Evolutionary conservation across 2,888 invertebrate species (phyloP), one percentile per base, ranked within the genome.

Genomic region (Sminthurides aquaticus): DNA sequence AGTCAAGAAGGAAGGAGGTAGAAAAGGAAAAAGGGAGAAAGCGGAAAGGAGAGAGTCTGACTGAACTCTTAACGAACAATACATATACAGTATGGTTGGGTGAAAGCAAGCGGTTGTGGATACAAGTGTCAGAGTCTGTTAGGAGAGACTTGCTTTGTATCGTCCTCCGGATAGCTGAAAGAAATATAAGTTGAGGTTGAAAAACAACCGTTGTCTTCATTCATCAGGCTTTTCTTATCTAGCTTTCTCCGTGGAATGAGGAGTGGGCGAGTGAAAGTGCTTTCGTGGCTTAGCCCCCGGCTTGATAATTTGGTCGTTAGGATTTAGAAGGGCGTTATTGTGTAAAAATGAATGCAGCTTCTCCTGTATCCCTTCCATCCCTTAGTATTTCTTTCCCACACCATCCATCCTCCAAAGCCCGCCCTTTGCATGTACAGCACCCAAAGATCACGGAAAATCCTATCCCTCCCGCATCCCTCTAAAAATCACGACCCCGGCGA

Each of bases 201-300:
- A 75, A 75, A 75, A 75, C 75, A 76, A 74, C 71, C 74, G 74
- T 75, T 75, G 76, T 75, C 76, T 76, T 75, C 76, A 76, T 76
- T 76, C 76, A 75, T 76, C 76, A 76, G 76, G 76, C 74, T 76
- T 76, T 72, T 71, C 76, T 76, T 76, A 76, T 76, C 76, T 75
- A 63, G 60, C 71, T 48, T 34, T 34, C 8, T 15, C 15, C 43
- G 43, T n/a, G n/a, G n/a, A n/a, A n/a, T 27, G 56, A 49, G 55
- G 29, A 55, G 57, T 27, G 61, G 66, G 66, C 66, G 67, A 71
- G 71, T 62, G 67, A 70, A 71, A 71, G 70, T 72, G 70, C 70
- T 74, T 74, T 72, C 66, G 68, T 72, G 70, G 72, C 74, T 74
- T 73, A 73, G 71, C 74, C 73, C 67, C 60, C 66, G 71, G 74